A percentile compares a stretch with the other conserved stretches of the same genome.
These are phyloP conservation scores for Prorops nasuta DNA, from an alignment of 1,140 invertebrate species.

Conservation along the genomic window DNA sequence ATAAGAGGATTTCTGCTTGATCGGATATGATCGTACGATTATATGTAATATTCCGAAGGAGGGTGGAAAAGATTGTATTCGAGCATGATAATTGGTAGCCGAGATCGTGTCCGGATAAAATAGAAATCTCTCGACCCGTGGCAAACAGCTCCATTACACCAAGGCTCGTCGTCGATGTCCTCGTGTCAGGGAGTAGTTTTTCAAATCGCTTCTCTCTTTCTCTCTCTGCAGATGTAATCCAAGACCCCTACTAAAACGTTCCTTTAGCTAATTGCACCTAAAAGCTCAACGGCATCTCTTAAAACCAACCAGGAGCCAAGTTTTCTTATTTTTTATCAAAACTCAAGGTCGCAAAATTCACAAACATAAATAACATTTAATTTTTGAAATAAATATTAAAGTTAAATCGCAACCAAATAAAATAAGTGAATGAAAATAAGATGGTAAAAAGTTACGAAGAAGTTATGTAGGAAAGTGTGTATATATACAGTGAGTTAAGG, in stretches of 20 bases:
- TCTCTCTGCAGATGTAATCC: background rate
- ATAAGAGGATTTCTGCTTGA: background rate
- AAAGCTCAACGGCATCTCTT: background rate
- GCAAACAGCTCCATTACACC: slow-evolving; percentile 25
- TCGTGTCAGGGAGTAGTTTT: background rate
- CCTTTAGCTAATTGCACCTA: background rate
- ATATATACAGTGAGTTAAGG: no score
- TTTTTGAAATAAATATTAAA: no score
- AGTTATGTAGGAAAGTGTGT: no score
- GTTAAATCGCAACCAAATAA: no score
- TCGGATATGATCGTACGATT: background rate
- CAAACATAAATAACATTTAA: no score
- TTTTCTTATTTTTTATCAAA: background rate
- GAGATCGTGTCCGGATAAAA: slow-evolving; percentile 32
- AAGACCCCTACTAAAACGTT: no score
- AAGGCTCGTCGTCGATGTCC: background rate
- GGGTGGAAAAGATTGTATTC: slow-evolving; percentile 29
- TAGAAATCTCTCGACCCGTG: slow-evolving; percentile 17
- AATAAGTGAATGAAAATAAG: no score
- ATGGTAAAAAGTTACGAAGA: no score
- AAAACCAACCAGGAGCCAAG: background rate
- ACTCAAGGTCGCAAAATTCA: no score
- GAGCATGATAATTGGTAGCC: slow-evolving; percentile 30
- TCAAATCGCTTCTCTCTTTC: background rate
- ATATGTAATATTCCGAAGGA: background rate